Percentiles rank a stretch among this genome's conserved stretches.
Evolutionary conservation across 2,797 vertebrate species (phyloP).

Genomic region (Anguilla megastoma): DNA sequence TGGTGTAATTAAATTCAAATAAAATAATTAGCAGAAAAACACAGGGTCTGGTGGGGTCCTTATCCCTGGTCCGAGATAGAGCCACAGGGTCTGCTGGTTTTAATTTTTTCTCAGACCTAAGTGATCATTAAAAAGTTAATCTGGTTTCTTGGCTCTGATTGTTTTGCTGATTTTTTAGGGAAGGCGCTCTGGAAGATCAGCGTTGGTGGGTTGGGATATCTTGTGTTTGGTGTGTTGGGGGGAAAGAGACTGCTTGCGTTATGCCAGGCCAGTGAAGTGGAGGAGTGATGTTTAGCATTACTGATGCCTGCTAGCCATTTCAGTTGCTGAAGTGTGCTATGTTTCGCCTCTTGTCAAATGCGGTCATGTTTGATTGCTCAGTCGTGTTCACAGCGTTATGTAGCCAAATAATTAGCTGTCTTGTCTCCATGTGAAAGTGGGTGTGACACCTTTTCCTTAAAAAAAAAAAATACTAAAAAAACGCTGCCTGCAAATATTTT

Average conservation of each 20-base stretch:
- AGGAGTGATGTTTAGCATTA: not conserved
- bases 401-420: not conserved
- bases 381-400: not conserved
- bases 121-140: not conserved
- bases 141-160: not conserved
- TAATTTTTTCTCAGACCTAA: not conserved
- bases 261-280: not conserved
- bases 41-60: not conserved
- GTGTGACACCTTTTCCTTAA: not conserved
- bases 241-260: not conserved
- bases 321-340: not conserved
- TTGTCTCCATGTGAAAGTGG: not conserved
- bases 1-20: not conserved
- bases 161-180: not conserved
- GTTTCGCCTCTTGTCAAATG: not conserved
- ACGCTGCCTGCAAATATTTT: not conserved
- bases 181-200: not conserved
- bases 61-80: not conserved
- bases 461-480: not conserved
- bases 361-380: not conserved
- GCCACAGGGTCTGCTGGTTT: not conserved
- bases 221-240: not conserved
- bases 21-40: not conserved
- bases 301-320: not conserved
- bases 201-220: not conserved